Evolutionary conservation across 2,113 vertebrate species (phyloP).

Genomic region (Phalacrocorax pelagicus): DNA sequence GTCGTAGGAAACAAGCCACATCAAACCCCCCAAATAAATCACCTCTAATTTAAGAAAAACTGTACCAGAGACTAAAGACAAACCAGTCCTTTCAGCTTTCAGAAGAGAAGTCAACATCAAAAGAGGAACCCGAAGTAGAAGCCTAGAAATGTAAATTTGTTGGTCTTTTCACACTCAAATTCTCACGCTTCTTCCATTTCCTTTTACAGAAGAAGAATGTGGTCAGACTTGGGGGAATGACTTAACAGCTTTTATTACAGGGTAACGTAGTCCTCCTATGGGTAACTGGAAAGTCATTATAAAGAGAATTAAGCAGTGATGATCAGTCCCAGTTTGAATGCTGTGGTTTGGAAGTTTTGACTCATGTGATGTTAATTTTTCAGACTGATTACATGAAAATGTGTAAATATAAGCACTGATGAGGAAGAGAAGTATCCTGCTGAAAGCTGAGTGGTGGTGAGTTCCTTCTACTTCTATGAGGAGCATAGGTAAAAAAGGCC

Average conservation of each 20-base stretch:
- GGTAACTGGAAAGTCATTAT: not conserved
- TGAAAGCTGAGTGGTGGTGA: not conserved
- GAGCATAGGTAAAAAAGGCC: not conserved
- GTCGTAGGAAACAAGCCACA: constrained; percentile 39
- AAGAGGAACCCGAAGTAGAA: not conserved
- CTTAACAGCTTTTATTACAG: constrained; percentile 14
- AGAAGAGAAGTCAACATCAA: constrained; percentile 27
- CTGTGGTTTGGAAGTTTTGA: not conserved
- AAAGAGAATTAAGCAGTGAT: not conserved
- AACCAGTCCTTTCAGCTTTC: constrained; percentile 45
- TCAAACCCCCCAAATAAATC: constrained; percentile 10
- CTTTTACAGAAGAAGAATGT: constrained; percentile 15
- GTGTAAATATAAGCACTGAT: not conserved
- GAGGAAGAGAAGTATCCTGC: not conserved
- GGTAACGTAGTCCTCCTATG: not conserved
- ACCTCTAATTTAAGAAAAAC: constrained; percentile 45
- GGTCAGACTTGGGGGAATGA: not conserved
- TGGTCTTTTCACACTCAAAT: constrained; percentile 36
- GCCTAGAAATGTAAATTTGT: constrained; percentile 30
- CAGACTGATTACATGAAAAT: not conserved
- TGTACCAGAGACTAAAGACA: constrained; percentile 20
- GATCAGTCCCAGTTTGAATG: not conserved
- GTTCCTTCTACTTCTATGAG: not conserved
- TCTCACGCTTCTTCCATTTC: constrained; percentile 6
- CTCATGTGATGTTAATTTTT: not conserved